Evolutionary conservation across 2,113 vertebrate species (phyloP).

Genomic region (Orientallactaga bullata): DNA sequence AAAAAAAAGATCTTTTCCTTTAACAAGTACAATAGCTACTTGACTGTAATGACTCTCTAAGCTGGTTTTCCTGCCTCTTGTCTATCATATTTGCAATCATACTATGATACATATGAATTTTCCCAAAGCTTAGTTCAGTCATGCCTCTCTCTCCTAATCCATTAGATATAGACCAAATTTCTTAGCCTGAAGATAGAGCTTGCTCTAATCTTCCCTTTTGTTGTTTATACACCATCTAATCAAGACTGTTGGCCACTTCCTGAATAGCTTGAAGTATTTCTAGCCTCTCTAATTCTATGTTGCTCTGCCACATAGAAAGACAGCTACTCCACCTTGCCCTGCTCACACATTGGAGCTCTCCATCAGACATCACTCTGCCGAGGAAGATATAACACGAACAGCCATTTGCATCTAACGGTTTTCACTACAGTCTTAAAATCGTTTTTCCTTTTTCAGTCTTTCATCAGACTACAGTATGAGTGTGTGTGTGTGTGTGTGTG

Average conservation of each 20-base stretch:
- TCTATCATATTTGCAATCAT: background rate
- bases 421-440: background rate
- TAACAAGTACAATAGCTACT: background rate
- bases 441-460: background rate
- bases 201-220: background rate
- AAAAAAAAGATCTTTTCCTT: background rate
- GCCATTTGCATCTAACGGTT: no score
- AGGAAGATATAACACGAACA: background rate
- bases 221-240: slow-evolving; percentile 41
- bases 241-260: slow-evolving; percentile 13
- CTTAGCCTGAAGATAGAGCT: slow-evolving; percentile 1
- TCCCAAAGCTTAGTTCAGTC: background rate
- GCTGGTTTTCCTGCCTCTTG: background rate
- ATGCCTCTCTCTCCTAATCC: background rate
- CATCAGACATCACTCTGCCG: background rate
- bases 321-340: background rate
- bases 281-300: slow-evolving; percentile 6
- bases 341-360: background rate
- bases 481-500: background rate
- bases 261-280: slow-evolving; percentile 42
- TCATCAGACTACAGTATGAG: background rate
- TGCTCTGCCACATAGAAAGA: background rate
- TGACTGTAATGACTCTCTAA: background rate
- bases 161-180: background rate
- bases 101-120: slow-evolving; percentile 7